Conservation (phyloP, 2,113 vertebrate genomes). For the Prietella phreatophila region DNA sequence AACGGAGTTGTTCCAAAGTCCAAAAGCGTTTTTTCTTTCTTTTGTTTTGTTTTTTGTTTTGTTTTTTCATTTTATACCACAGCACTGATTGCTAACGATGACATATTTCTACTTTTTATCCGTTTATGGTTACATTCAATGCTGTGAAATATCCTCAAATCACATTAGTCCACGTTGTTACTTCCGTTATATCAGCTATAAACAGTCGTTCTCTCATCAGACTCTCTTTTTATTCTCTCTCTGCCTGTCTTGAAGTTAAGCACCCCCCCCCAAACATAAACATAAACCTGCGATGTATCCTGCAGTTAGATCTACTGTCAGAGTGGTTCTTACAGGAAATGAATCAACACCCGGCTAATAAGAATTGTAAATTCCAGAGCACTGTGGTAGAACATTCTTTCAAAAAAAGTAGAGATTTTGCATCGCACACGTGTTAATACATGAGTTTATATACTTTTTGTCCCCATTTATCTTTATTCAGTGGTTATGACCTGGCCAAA, state of each 20-base stretch:
- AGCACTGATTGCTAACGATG: not conserved
- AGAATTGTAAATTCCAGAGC: not conserved
- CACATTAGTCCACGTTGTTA: not conserved
- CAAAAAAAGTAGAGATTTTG: not conserved
- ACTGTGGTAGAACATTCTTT: not conserved
- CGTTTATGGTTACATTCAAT: not conserved
- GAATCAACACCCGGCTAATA: not conserved
- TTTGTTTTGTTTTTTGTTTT: no score
- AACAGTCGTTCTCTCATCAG: not conserved
- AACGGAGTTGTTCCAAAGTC: not conserved
- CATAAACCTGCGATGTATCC: not conserved
- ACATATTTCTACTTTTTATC: not conserved
- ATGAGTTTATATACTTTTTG: not conserved
- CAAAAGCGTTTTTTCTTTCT: not conserved
- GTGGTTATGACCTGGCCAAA: no score
- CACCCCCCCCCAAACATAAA: not conserved
- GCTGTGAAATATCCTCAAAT: not conserved
- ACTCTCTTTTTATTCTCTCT: not conserved
- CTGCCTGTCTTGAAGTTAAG: not conserved
- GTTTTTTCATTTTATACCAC: not conserved
- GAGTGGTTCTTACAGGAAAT: not conserved
- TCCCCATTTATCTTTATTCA: no score
- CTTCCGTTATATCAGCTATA: not conserved
- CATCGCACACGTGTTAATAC: not conserved
- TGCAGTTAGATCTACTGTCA: not conserved